Conservation (phyloP, 2,797 vertebrate genomes). For the Enteromius trimaculatus region DNA sequence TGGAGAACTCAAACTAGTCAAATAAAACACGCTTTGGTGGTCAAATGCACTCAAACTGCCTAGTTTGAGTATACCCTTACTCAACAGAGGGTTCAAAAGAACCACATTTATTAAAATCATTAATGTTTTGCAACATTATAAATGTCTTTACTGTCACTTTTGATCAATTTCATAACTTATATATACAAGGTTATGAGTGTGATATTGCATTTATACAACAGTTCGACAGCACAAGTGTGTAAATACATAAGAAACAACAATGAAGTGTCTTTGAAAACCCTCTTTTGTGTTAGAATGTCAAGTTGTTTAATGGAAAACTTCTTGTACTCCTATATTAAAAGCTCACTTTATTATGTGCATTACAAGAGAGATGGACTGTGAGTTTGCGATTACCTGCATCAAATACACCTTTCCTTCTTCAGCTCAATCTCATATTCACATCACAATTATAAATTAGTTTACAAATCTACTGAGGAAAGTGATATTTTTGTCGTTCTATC, state of each 20-base stretch:
- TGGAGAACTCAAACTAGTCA: too few relatives aligned
- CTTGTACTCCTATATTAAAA: slow-evolving; percentile 1
- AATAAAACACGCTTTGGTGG: too few relatives aligned
- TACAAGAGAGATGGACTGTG: not conserved
- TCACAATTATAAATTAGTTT: not conserved
- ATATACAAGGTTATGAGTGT: not conserved
- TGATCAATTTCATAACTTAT: not conserved
- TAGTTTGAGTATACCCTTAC: not conserved
- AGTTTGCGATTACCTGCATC: not conserved
- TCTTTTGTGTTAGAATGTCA: not conserved
- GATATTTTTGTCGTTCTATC: too few relatives aligned
- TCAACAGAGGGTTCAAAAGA: not conserved
- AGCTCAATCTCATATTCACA: not conserved
- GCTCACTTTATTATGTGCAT: not conserved
- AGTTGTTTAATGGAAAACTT: not conserved
- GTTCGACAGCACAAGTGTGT: not conserved
- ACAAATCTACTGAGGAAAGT: not conserved
- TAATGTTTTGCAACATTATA: not conserved
- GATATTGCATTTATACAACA: not conserved
- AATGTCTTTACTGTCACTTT: not conserved
- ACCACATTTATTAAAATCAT: not conserved
- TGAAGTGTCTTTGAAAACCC: too few relatives aligned
- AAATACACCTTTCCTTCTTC: not conserved
- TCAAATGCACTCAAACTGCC: too few relatives aligned
- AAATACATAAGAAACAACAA: not conserved